Base-by-base conservation (phyloP, 2,113 vertebrate genomes). In the Neolamprologus ventralis region DNA sequence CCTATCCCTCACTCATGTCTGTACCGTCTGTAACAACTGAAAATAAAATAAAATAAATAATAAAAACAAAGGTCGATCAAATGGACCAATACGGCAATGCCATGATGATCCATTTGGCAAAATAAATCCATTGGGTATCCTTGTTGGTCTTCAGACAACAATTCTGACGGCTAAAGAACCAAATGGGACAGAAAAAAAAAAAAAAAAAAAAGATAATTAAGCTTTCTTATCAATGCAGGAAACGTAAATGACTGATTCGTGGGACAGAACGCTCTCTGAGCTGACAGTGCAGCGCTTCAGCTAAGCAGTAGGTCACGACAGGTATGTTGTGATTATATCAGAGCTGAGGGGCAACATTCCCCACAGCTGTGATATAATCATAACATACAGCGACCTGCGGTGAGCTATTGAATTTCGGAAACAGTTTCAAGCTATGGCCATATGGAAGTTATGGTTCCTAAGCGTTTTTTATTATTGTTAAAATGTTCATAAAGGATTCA, bases 321-420 rank as follows among this genome's bases (percentile, higher is more conserved):
- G 26, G 45, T 31, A 5, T 78, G 71, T 78, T 78, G 71, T 49
- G 71, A 49, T 78, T 49, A 78, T 31, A 78, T 78, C 71, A 78
- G 23, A 78, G 71, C 42, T 49, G 23, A 31, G 71, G 71, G 71
- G 71, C 71, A 49, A 49, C 71, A 31, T 31, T 47, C 71, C 42
- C 71, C 71, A 78, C 12, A 78, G 71, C 42, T 78, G 42, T 78
- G 71, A 78, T 78, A 12, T 49, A 78, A 78, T 49, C 71, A 31
- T 8, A 78, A 78, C 71, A 78, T 78, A 78, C 71, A 78, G 42
- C 7, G 23, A 75, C 42, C 42, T 49, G 16, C 23, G 2, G 71
- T 12, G 23, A 75, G 23, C 42, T 49, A 49, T 7, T 49, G 71
- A 10, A 31, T 49, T 19, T 75, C 17, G 0, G 45, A 49, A 28